Conservation (phyloP, 2,113 vertebrate species). For the Jaculus jaculus region DNA sequence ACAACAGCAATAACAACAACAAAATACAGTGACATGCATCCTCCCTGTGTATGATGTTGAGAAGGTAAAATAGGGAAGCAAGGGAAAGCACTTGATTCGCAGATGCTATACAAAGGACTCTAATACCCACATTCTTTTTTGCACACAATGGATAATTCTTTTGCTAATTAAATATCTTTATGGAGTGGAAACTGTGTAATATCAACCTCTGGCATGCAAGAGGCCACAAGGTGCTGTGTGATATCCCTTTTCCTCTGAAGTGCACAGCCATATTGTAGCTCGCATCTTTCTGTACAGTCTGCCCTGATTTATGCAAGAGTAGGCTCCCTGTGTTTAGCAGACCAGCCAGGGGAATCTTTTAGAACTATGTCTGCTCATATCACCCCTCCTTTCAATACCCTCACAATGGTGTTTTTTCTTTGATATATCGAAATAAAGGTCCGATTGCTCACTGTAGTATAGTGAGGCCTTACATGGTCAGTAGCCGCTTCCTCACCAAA, state of each 20-base stretch:
- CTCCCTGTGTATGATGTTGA: background rate
- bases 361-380: background rate
- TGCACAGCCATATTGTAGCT: background rate
- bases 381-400: background rate
- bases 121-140: background rate
- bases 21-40: background rate
- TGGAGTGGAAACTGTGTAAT: background rate
- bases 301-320: too few relatives aligned
- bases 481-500: background rate
- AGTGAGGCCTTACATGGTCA: background rate
- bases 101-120: too few relatives aligned
- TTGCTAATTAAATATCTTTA: background rate
- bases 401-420: background rate
- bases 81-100: rapidly evolving
- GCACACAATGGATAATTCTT: background rate
- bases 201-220: background rate
- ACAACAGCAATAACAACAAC: background rate
- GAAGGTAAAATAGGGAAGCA: background rate
- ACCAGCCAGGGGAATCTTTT: background rate
- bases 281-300: background rate
- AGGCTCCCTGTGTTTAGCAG: background rate
- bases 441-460: background rate
- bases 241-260: background rate
- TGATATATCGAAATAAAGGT: background rate
- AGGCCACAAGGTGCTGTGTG: background rate